Base-by-base conservation (phyloP, 2,113 vertebrate species). In the Phasianus colchicus region DNA sequence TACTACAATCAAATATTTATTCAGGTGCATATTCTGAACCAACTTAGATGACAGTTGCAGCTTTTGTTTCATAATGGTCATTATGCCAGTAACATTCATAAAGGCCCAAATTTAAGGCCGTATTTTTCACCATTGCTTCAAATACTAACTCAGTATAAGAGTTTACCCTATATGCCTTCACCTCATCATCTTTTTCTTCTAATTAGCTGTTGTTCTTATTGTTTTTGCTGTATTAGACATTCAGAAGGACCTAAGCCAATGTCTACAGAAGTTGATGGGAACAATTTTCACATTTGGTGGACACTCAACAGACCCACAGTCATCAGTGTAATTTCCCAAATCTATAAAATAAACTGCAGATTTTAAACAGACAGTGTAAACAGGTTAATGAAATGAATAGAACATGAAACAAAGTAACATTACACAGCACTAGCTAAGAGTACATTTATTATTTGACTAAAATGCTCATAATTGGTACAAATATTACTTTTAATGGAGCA, bases 41-140 rank as follows among this genome's bases (percentile, higher is more conserved):
- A 99, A 99, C 99, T 99, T 99, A 99, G 99, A 99, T 99, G 99
- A 98, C 99, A 99, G 99, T 99, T 99, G 99, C 98, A 98, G 99
- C 99, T 97, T 98, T 98, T 98, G 96, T 97, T 97, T 97, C 97
- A 95, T 95, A 98, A 98, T 97, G 97, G 99, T 99, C 98, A 99
- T 99, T 98, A 98, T 94, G 99, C 99, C 99, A 97, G 99, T 99
- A 99, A 99, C 99, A 99, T 99, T 97, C 84, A 96, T 91, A 98
- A 80, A 95, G 92, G 76, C 97, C 97, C 97, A 98, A 98, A 98
- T 22, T 86, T 96, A 97, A 97, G 98, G 98, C 98, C 93, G 86
- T 83, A 91, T 96, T 96, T 98, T 98, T 98, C 98, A 98, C 97
- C 98, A 77, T 97, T 98, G 98, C 98, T 98, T 99, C 98, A 98